These are phyloP conservation scores for Panagrolaimus sp. DNA, from an alignment of 1,140 invertebrate species.

Conservation along the genomic window DNA sequence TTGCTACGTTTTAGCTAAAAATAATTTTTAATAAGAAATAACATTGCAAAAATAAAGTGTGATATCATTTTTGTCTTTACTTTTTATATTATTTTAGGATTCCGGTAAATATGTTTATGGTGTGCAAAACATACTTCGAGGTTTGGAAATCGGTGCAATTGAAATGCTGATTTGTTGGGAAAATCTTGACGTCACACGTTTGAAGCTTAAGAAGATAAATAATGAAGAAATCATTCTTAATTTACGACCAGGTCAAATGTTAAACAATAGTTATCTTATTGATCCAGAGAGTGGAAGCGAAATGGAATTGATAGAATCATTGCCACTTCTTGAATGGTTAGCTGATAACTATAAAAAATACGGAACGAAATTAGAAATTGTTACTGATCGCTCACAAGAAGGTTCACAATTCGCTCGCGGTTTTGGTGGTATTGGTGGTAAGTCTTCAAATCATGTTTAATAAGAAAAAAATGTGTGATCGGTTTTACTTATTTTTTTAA, in stretches of 20 bases:
- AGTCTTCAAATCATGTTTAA: conserved; percentile 54
- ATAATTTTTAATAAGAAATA: too few species aligned
- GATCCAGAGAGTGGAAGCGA: conserved; percentile 80
- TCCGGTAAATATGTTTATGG: conserved; percentile 99
- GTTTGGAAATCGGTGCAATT: conserved; percentile 90
- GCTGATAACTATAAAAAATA: conserved; percentile 99
- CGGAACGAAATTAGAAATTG: conserved; percentile 96
- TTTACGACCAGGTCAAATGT: conserved; percentile 28
- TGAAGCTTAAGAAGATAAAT: conserved; percentile 75
- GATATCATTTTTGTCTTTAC: too few species aligned
- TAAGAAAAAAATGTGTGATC: too few species aligned
- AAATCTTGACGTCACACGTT: conserved; percentile 81
- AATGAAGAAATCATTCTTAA: conserved; percentile 63
- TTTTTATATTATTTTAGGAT: conserved; percentile 79
- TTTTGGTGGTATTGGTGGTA: conserved; percentile 97
- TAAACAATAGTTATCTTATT: conserved; percentile 27
- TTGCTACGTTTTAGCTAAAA: too few species aligned
- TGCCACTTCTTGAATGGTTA: conserved; percentile 93
- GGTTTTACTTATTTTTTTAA: neutral
- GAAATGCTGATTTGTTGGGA: conserved; percentile 99
- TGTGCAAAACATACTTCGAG: conserved; percentile 92
- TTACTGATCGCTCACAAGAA: conserved; percentile 98
- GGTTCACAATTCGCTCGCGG: conserved; percentile 97
- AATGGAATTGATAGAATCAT: conserved; percentile 89
- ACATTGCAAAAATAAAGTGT: too few species aligned